Evolutionary conservation across 2,797 vertebrate genomes (phyloP).

Genomic region (Smutsia temminckii): DNA sequence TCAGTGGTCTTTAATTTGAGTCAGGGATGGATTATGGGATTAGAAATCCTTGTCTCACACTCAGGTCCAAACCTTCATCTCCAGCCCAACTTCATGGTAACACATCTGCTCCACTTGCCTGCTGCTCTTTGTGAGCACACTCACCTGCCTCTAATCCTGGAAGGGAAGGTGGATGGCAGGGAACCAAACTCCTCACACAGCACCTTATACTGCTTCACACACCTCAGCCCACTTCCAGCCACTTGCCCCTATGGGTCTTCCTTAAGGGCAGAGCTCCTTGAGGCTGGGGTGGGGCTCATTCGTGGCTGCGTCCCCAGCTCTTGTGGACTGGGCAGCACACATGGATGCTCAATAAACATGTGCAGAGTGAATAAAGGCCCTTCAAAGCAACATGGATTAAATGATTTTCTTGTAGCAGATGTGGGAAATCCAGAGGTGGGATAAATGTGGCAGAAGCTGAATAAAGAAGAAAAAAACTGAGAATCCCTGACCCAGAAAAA

Average conservation of each 20-base stretch:
- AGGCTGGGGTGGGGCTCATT: background rate
- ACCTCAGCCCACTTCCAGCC: background rate
- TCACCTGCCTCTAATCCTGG: background rate
- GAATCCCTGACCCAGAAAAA: conserved; percentile 71
- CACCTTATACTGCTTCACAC: background rate
- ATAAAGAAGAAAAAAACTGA: conserved; percentile 21
- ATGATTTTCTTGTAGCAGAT: conserved; percentile 58
- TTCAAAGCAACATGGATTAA: conserved; percentile 19
- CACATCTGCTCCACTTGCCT: background rate
- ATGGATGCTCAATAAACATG: background rate
- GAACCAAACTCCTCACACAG: background rate
- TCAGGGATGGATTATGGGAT: too few relatives aligned
- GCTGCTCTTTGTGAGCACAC: background rate
- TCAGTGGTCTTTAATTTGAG: background rate
- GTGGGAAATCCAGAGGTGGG: conserved; percentile 51
- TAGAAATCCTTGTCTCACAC: background rate
- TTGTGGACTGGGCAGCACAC: background rate
- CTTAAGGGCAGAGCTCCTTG: background rate
- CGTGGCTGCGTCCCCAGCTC: background rate
- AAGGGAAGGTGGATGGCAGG: background rate
- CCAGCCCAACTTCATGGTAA: background rate
- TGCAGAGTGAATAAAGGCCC: background rate
- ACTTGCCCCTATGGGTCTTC: background rate
- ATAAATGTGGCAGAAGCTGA: conserved; percentile 57
- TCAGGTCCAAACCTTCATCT: background rate